These are phyloP conservation scores for Melinopterus prodromus DNA, from an alignment of 2,888 invertebrate species.

Conservation along the genomic window DNA sequence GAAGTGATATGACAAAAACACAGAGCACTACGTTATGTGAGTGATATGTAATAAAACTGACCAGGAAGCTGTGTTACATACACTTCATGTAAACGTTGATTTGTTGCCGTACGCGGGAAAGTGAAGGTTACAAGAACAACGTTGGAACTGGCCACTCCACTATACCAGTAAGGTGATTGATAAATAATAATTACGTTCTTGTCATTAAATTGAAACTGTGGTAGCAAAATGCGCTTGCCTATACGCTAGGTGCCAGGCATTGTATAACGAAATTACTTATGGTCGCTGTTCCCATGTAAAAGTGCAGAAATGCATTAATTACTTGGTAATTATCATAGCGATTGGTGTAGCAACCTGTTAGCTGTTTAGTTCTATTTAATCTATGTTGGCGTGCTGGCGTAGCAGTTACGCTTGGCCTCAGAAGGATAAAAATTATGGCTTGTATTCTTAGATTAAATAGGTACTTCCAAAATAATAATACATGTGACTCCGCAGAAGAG, in stretches of 20 bases:
- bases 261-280: background rate
- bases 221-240: background rate
- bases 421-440: too few species aligned
- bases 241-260: background rate
- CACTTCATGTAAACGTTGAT: background rate
- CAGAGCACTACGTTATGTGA: too few species aligned
- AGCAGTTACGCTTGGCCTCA: too few species aligned
- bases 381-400: too few species aligned
- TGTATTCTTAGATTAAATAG: too few species aligned
- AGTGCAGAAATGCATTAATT: background rate
- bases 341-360: background rate
- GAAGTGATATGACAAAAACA: too few species aligned
- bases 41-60: background rate
- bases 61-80: background rate
- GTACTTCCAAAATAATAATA: too few species aligned
- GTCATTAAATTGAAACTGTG: background rate
- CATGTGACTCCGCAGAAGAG: too few species aligned
- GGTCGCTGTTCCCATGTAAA: background rate
- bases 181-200: background rate
- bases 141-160: background rate
- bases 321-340: background rate
- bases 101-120: background rate
- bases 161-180: background rate
- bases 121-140: background rate
- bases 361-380: too few species aligned